Conservation (phyloP, 2,113 vertebrate genomes). For the Panthera leo region DNA sequence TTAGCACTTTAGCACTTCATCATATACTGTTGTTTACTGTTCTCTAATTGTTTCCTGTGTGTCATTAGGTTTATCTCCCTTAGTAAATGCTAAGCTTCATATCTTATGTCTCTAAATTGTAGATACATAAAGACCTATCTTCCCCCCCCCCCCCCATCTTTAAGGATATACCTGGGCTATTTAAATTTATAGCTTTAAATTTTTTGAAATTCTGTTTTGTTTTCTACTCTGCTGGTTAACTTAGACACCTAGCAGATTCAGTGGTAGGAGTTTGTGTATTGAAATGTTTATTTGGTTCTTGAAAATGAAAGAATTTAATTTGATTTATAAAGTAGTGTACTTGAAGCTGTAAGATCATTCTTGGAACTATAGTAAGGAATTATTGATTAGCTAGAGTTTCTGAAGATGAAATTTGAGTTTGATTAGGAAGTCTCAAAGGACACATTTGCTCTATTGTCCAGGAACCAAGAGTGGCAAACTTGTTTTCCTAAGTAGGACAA, state of each 20-base stretch:
- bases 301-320: conserved; percentile 23
- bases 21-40: neutral
- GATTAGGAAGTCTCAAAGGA: conserved; percentile 58
- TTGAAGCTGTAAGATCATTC: conserved; percentile 63
- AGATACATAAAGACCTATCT: neutral
- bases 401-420: conserved; percentile 49
- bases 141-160: neutral
- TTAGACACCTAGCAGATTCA: neutral
- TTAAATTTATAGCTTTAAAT: conserved; percentile 37
- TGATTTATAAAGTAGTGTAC: conserved; percentile 30
- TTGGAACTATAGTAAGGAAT: conserved; percentile 70
- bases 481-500: conserved; percentile 73
- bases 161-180: neutral
- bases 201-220: neutral
- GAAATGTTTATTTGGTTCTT: conserved; percentile 17
- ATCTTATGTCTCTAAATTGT: neutral
- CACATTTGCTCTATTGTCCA: conserved; percentile 37
- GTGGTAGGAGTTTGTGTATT: conserved; percentile 26
- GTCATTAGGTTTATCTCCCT: neutral
- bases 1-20: neutral
- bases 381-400: conserved; percentile 70
- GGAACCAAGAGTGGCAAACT: conserved; percentile 45
- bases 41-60: neutral
- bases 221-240: neutral
- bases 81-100: neutral